phyloP scores from a whole-genome alignment of 2,797 vertebrate species.

The Pangasius mekongensis region DNA sequence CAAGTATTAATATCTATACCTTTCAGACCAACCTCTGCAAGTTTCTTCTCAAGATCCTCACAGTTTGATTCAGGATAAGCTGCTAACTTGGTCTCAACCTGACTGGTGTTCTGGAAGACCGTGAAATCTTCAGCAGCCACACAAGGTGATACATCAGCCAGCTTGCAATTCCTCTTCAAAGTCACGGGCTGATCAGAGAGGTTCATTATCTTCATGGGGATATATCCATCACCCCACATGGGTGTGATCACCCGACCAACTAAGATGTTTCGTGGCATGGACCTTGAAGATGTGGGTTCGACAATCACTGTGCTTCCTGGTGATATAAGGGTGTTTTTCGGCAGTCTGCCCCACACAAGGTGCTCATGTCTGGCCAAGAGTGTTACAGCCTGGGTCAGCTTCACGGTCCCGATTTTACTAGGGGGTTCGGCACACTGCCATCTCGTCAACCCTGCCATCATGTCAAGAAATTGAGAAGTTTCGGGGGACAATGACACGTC shows the following conservation, averaged over 20 bases:
- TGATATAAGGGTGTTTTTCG: constrained; percentile 34
- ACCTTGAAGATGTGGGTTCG: constrained; percentile 22
- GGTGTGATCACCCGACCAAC: constrained; percentile 23
- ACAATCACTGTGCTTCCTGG: constrained; percentile 49
- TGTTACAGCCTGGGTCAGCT: neutral
- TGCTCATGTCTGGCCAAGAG: neutral
- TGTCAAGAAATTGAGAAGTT: constrained; percentile 46
- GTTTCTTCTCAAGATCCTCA: neutral
- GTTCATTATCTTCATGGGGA: constrained; percentile 49
- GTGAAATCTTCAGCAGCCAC: constrained; percentile 38
- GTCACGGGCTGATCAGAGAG: constrained; percentile 27
- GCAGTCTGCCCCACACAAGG: constrained; percentile 32
- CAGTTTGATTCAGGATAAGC: neutral
- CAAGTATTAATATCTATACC: constrained; percentile 16
- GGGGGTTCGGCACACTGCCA: constrained; percentile 36
- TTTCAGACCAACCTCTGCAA: neutral
- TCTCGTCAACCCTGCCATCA: constrained; percentile 24
- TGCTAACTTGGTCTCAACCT: neutral
- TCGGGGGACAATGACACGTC: neutral
- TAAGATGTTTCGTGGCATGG: constrained; percentile 26
- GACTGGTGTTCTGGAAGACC: constrained; percentile 16
- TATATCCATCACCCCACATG: constrained; percentile 46
- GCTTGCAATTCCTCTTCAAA: constrained; percentile 49
- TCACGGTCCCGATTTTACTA: neutral
- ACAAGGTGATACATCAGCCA: constrained; percentile 50